phyloP scores from a whole-genome alignment of 2,113 vertebrate species.

The Odontophorus gujanensis region DNA sequence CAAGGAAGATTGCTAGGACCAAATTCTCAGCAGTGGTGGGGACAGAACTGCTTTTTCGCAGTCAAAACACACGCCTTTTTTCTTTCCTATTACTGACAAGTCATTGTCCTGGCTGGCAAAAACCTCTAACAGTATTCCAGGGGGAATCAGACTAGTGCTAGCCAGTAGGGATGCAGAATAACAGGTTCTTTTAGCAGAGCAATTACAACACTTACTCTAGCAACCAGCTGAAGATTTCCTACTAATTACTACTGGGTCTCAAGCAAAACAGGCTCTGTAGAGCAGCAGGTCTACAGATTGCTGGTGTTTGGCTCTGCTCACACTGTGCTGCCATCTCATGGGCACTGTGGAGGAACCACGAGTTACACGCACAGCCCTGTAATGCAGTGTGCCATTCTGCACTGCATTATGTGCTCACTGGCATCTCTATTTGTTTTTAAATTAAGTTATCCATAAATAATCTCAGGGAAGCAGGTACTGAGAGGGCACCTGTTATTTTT shows the following conservation, averaged over 20 bases:
- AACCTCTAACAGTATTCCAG: background rate
- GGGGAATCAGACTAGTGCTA: background rate
- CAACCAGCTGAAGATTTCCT: background rate
- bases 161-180: background rate
- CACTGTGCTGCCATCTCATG: conserved; percentile 62
- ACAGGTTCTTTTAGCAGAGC: background rate
- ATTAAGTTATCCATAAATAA: background rate
- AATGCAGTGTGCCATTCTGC: rapidly evolving
- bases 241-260: background rate
- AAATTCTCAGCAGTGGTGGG: background rate
- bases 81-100: background rate
- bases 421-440: background rate
- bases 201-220: background rate
- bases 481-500: background rate
- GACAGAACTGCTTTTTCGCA: background rate
- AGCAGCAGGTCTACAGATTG: rapidly evolving
- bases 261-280: rapidly evolving
- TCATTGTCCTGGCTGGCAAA: background rate
- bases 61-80: background rate
- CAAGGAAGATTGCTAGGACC: background rate
- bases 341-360: background rate
- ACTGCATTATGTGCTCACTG: background rate
- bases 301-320: background rate
- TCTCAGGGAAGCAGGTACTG: background rate
- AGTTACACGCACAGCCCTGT: background rate